Conservation (phyloP, 2,113 vertebrate genomes). For the Manacus vitellinus region DNA sequence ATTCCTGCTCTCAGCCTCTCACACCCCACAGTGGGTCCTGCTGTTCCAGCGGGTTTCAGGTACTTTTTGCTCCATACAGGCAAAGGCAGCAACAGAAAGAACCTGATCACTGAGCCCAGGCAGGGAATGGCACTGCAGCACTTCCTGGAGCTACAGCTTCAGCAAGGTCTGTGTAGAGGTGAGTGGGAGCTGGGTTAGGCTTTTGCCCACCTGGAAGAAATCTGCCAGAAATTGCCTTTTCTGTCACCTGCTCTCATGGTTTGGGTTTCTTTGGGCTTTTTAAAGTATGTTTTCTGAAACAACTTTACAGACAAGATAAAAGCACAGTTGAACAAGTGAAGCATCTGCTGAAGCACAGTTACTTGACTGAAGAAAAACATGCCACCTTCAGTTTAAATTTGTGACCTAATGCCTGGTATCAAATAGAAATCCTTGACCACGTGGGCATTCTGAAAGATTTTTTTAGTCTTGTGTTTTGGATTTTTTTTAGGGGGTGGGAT, state of each 20-base stretch:
- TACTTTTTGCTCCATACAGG: not conserved
- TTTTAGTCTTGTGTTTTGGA: not conserved
- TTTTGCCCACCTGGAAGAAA: not conserved
- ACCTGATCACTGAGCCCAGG: not conserved
- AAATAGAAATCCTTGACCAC: not conserved
- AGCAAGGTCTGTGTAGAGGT: not conserved
- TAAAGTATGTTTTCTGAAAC: not conserved
- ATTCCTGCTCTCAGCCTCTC: not conserved
- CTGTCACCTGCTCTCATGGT: not conserved
- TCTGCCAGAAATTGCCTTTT: not conserved
- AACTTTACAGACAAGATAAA: not conserved
- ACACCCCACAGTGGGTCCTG: not conserved
- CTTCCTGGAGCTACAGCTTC: not conserved
- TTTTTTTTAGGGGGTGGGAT: not conserved
- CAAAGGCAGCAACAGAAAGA: not conserved
- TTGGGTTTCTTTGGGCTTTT: not conserved
- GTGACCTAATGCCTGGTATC: not conserved
- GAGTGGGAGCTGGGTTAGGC: not conserved
- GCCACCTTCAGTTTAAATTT: not conserved
- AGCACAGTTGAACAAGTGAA: not conserved
- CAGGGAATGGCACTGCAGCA: not conserved
- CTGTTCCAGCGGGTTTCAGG: fast-evolving
- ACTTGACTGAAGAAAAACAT: not conserved
- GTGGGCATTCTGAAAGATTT: not conserved
- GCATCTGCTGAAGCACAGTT: not conserved